These are phyloP conservation scores for Hypotaenidia philippensis DNA, from an alignment of 2,797 vertebrate genomes.

Conservation along the genomic window DNA sequence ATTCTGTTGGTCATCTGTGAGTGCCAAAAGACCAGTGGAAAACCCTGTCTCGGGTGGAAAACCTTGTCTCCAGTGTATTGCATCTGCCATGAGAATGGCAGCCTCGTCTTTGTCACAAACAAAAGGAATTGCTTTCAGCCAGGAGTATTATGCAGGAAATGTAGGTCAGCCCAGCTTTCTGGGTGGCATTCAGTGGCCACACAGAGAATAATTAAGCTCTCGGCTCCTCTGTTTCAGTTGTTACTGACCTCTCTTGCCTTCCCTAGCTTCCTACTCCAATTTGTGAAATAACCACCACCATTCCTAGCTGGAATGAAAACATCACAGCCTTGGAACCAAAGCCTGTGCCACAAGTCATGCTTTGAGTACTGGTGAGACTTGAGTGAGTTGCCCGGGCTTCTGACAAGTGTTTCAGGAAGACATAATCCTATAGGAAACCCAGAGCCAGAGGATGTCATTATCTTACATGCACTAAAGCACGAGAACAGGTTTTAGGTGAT, in stretches of 20 bases:
- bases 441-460: background rate
- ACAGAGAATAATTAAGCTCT: background rate
- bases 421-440: background rate
- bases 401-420: background rate
- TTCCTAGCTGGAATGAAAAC: background rate
- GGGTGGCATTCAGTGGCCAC: background rate
- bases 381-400: background rate
- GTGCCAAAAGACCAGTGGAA: background rate
- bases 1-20: background rate
- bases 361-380: background rate
- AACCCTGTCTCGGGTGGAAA: background rate
- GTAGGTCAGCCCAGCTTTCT: background rate
- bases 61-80: background rate
- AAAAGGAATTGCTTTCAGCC: background rate
- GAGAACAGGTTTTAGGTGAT: background rate
- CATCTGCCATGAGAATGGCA: background rate
- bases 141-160: background rate
- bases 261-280: background rate
- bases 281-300: background rate
- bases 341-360: accelerated
- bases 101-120: background rate
- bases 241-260: background rate
- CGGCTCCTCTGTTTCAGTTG: background rate
- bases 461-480: background rate
- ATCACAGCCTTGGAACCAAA: background rate